Conservation (phyloP, 2,888 invertebrate species). For the Limnephilus lunatus region DNA sequence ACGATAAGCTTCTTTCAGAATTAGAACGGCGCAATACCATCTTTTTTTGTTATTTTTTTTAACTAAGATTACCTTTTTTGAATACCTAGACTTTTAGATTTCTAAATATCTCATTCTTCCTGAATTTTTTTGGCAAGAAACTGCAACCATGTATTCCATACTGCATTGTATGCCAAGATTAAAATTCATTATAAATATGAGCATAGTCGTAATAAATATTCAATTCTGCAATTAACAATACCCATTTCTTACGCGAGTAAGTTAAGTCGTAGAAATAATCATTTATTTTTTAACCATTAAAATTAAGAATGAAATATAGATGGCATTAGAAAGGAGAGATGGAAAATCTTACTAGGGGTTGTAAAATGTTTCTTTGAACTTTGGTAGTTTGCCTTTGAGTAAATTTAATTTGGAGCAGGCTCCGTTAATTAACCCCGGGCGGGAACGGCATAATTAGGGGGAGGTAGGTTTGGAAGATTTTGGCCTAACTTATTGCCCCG, state of each 20-base stretch:
- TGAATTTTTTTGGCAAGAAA: background rate
- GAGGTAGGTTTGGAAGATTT: slow-evolving; percentile 25
- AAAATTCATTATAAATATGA: background rate
- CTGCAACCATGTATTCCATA: background rate
- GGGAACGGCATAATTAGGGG: background rate
- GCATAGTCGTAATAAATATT: background rate
- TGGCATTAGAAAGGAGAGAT: background rate
- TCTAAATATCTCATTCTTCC: background rate
- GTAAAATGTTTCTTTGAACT: slow-evolving; percentile 20
- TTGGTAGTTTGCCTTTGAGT: slow-evolving; percentile 2
- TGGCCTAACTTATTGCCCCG: slow-evolving; percentile 6
- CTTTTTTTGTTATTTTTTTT: too few relatives aligned
- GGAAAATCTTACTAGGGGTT: background rate
- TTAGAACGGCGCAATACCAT: too few relatives aligned
- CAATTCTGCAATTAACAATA: background rate
- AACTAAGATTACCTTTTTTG: too few relatives aligned
- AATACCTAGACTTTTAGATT: too few relatives aligned
- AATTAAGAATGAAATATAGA: background rate
- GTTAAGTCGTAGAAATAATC: background rate
- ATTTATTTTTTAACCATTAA: background rate
- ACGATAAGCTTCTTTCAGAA: background rate
- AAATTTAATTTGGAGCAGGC: slow-evolving; percentile 17
- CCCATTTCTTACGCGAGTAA: background rate
- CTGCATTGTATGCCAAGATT: background rate
- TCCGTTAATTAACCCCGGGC: slow-evolving; percentile 37